Evolutionary conservation across 2,797 vertebrate species (phyloP).

Genomic region (Chaetodon trifasciatus): DNA sequence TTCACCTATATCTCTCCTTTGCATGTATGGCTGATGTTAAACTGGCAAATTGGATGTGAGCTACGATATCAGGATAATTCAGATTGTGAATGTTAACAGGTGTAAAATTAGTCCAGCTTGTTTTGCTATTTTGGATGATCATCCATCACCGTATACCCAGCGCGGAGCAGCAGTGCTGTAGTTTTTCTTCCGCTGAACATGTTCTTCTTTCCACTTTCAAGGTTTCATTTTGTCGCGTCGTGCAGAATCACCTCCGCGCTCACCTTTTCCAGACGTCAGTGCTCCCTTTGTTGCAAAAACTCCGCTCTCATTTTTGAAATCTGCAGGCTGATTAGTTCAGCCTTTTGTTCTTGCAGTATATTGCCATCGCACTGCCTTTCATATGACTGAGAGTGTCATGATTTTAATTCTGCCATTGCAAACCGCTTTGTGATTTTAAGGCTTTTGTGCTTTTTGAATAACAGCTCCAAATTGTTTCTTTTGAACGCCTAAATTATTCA

Average conservation of each 20-base stretch:
- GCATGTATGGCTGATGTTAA: slow-evolving; percentile 29
- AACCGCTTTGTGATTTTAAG: slow-evolving; percentile 72
- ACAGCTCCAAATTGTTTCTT: slow-evolving; percentile 59
- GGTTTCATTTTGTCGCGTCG: slow-evolving; percentile 40
- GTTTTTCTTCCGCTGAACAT: slow-evolving; percentile 16
- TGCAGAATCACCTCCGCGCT: slow-evolving; percentile 37
- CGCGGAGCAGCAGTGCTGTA: neutral
- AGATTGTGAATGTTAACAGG: slow-evolving; percentile 33
- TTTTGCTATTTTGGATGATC: slow-evolving; percentile 48
- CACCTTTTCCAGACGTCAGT: slow-evolving; percentile 52
- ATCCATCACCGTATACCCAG: slow-evolving; percentile 9
- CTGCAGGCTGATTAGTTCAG: slow-evolving; percentile 66
- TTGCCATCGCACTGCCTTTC: slow-evolving; percentile 65
- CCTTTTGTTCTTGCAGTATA: slow-evolving; percentile 72
- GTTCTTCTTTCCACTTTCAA: slow-evolving; percentile 33
- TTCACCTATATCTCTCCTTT: slow-evolving; percentile 46
- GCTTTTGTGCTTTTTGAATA: slow-evolving; percentile 73
- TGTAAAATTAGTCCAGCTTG: slow-evolving; percentile 51
- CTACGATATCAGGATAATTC: slow-evolving; percentile 17
- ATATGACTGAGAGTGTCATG: slow-evolving; percentile 65
- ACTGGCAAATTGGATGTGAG: slow-evolving; percentile 32
- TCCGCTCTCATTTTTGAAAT: slow-evolving; percentile 62
- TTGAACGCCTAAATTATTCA: slow-evolving; percentile 59
- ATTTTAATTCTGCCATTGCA: slow-evolving; percentile 71
- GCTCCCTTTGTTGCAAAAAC: slow-evolving; percentile 67